A percentile compares a stretch with the other conserved stretches of the same genome.
Evolutionary conservation across 2,113 vertebrate species (phyloP).

Genomic region (Melanerpes formicivorus): DNA sequence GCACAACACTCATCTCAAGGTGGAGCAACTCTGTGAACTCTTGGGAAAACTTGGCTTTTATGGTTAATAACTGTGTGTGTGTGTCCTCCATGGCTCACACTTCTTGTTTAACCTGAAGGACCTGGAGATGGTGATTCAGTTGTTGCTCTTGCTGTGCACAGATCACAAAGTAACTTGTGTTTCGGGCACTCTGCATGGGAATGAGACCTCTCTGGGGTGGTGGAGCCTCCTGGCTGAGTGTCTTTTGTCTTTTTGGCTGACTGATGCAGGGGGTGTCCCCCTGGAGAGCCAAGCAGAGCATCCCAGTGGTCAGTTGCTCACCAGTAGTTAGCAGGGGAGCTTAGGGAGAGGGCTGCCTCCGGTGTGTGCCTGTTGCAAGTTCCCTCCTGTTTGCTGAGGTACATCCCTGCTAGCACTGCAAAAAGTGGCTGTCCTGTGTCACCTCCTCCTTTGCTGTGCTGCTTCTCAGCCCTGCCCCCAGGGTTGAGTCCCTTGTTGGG

Average conservation of each 20-base stretch:
- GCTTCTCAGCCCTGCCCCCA: rapidly evolving
- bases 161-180: neutral
- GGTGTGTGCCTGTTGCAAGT: rapidly evolving
- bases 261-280: neutral
- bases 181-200: neutral
- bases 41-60: neutral
- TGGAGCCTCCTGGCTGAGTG: neutral
- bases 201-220: neutral
- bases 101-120: neutral
- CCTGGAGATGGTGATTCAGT: neutral
- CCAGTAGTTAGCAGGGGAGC: neutral
- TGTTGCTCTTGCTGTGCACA: neutral
- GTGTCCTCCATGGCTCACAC: neutral
- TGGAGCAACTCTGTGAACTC: neutral
- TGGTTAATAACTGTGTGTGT: neutral
- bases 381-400: neutral
- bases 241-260: neutral
- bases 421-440: neutral
- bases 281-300: neutral
- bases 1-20: neutral
- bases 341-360: neutral
- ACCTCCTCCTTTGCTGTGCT: neutral
- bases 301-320: neutral
- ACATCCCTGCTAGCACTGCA: rapidly evolving
- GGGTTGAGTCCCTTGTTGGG: neutral